Evolutionary conservation across 2,113 vertebrate species (phyloP), one percentile per base, ranked within the genome.

Genomic region (Ctenodactylus gundi): DNA sequence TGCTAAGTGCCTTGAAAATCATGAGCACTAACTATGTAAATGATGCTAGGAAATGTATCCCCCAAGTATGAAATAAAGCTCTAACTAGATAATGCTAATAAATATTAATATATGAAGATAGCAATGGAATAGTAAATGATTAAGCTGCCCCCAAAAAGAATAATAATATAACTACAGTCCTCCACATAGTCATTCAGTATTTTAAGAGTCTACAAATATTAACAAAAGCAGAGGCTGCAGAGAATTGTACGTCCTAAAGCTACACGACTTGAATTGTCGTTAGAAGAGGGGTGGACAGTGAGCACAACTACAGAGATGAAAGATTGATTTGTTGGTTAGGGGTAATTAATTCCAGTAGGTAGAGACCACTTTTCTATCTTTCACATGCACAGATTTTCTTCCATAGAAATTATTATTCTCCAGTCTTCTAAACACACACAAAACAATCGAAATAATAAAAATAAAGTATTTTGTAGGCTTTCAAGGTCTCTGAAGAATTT

Each of bases 11-110:
- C 92, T 91, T 96, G 90, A 68, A 97, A 97, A 96, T 96, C 94
- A 96, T 75, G 80, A 89, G 73, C 64, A 91, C 95, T 96, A 96
- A 96, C 94, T 96, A 97, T 96, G 97, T 95, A 97, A 97, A 97
- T 97, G 90, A 96, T 96, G 85, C 89, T 82, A 92, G 78, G 55
- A 96, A 95, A 96, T 95, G n/a, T 94, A 97, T 97, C 95, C 94
- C 82, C 83, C 82, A 96, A 97, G 96, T 96, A 97, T 96, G 92
- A 97, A 97, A 97, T 97, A 97, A 97, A 96, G 73, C 90, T 97
- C 88, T 96, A 97, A 96, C 90, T 95, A 96, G 96, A 97, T 97
- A 96, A 96, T 97, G 85, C 88, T 97, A 97, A 97, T 97, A 94
- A 97, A 97, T 97, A 97, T 97, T 97, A 97, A 97, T 97, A 96